Evolutionary conservation across 1,140 invertebrate species (phyloP), one percentile per base, ranked within the genome.

Genomic region (Neodiprion lecontei): DNA sequence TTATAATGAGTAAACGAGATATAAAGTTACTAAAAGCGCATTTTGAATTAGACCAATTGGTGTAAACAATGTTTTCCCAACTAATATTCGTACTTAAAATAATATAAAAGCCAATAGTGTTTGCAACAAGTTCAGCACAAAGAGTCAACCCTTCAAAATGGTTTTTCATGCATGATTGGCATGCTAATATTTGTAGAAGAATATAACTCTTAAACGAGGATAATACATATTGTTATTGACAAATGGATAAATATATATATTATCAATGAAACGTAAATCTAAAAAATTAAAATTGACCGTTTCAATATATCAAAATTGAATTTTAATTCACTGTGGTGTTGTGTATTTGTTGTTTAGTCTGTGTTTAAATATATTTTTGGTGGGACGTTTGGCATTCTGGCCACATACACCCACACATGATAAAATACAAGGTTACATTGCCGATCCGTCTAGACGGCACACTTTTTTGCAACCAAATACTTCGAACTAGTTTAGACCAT

Each of bases 1-100:
- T 84, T 83, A 79, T 74, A 81, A 69, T 12, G 21, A 69, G 40
- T 69, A 17, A 7, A 21, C 67, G 67, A 65, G 11, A 14, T 69
- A 12, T 69, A 17, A 12, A 47, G 11, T 69, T 21, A 4, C 40
- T 69, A 11, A 69, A 69, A 69, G 23, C 40, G 11, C 14, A 17
- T 21, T 5, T 61, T 61, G n/a, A 69, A 69, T 69, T 7, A 14
- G 67, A 21, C 14, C 5, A 11, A 17, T 14, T 14, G 21, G 10
- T 17, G 53, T 17, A 5, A 61, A 61, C n/a, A 61, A 61, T 61
- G 53, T 61, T 61, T 9, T 7, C n/a, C 11, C 53, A 61, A 17
- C n/a, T 17, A 17, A 61, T 61, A 61, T 61, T 61, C 53, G 8
- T 61, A 61, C 7, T 61, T 14, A 61, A 61, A 61, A 61, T 61